These are phyloP conservation scores for Cheilosia variabilis DNA, from an alignment of 2,888 invertebrate genomes.

Conservation along the genomic window DNA sequence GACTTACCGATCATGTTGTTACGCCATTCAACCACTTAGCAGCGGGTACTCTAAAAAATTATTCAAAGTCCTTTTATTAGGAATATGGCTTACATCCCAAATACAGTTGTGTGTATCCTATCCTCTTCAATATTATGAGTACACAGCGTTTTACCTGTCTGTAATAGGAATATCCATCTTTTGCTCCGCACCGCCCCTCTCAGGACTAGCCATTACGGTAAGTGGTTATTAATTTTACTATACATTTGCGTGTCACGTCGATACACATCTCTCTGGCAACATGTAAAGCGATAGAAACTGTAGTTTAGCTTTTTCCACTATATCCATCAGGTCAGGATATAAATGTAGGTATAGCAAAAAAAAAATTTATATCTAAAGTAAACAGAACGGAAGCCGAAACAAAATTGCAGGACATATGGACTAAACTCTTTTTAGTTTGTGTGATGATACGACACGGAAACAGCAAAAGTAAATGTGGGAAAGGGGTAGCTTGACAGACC, in stretches of 20 bases:
- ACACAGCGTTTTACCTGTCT: constrained; percentile 41
- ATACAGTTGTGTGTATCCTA: constrained; percentile 49
- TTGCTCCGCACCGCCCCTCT: constrained; percentile 25
- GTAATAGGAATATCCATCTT: constrained; percentile 60
- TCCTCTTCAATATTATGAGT: constrained; percentile 34
- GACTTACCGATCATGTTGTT: constrained; percentile 43
- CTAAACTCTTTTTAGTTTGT: constrained; percentile 15
- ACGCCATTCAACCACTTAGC: constrained; percentile 25
- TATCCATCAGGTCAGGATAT: constrained; percentile 39
- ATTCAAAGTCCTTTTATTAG: constrained; percentile 59
- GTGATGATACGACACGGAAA: neutral
- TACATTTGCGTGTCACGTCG: constrained; percentile 77
- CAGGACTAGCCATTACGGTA: constrained; percentile 76
- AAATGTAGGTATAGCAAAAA: neutral
- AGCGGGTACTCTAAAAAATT: constrained; percentile 63
- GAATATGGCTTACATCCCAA: constrained; percentile 59
- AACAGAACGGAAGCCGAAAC: constrained; percentile 6
- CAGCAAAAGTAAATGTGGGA: neutral
- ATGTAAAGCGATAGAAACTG: constrained; percentile 50
- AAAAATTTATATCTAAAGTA: constrained; percentile 13
- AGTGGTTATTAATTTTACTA: constrained; percentile 78
- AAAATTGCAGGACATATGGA: constrained; percentile 48
- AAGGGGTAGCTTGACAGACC: constrained; percentile 18
- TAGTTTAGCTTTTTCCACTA: constrained; percentile 51
- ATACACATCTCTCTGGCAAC: constrained; percentile 57